These are phyloP conservation scores for Eristalis pertinax DNA, from an alignment of 2,888 invertebrate species.

Conservation along the genomic window DNA sequence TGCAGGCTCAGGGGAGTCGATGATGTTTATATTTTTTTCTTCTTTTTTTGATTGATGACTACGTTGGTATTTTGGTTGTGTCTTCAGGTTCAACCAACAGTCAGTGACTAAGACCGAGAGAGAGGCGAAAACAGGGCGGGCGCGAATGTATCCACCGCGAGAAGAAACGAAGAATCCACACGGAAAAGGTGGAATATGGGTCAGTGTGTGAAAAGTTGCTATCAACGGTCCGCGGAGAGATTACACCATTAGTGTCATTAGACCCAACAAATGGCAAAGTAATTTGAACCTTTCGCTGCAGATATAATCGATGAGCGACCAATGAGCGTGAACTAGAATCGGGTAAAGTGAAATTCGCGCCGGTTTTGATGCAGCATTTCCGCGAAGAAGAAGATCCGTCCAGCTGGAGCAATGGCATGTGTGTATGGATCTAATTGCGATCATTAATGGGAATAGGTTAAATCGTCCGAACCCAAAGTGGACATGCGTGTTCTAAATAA, in stretches of 20 bases:
- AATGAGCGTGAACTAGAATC: conserved; percentile 30
- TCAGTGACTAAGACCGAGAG: not conserved
- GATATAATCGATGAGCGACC: conserved; percentile 43
- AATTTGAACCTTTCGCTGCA: conserved; percentile 66
- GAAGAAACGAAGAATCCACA: conserved; percentile 31
- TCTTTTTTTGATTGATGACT: conserved; percentile 58
- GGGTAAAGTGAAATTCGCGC: conserved; percentile 40
- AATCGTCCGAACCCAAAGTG: not conserved
- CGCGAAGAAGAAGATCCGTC: not conserved
- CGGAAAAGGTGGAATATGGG: conserved; percentile 56
- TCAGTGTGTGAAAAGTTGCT: conserved; percentile 70
- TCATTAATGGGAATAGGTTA: conserved; percentile 4
- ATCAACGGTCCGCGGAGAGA: conserved; percentile 61
- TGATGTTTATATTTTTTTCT: conserved; percentile 4
- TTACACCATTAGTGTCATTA: conserved; percentile 68
- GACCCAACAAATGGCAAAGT: conserved; percentile 62
- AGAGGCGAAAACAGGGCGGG: conserved; percentile 11
- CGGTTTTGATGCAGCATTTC: not conserved
- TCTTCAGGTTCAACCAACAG: conserved; percentile 13
- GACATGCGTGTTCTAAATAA: not conserved
- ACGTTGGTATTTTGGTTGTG: conserved; percentile 55
- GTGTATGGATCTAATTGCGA: conserved; percentile 1
- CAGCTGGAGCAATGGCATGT: not conserved
- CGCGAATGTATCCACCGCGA: conserved; percentile 24
- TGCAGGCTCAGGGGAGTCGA: not conserved